Conservation (phyloP, 2,888 invertebrate genomes). For the Cistogaster globosa region DNA sequence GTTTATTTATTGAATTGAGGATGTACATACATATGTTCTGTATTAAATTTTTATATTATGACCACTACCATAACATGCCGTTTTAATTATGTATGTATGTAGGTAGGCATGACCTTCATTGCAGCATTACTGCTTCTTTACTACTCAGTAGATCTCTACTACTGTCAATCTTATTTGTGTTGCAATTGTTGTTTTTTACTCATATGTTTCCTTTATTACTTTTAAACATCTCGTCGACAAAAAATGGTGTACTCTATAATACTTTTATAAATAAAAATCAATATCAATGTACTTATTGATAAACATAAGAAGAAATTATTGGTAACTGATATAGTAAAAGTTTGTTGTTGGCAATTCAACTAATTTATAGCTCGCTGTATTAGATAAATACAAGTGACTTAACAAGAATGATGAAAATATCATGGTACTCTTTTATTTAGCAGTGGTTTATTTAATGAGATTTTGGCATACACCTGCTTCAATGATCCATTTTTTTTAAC, state of each 20-base stretch:
- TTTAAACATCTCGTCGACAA: background rate
- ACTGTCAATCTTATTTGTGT: background rate
- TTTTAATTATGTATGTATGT: conserved; percentile 10
- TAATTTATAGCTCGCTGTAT: too few relatives aligned
- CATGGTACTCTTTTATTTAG: too few relatives aligned
- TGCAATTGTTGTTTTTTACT: background rate
- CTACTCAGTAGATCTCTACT: background rate
- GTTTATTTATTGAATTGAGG: conserved; percentile 33
- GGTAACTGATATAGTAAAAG: too few relatives aligned
- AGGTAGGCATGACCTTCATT: conserved; percentile 78
- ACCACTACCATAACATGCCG: conserved; percentile 62
- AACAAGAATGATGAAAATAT: too few relatives aligned
- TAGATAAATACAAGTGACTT: too few relatives aligned
- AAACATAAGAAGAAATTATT: too few relatives aligned
- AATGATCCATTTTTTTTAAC: too few relatives aligned
- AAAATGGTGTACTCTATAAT: background rate
- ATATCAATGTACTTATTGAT: background rate
- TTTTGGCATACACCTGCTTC: too few relatives aligned
- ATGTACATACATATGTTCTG: background rate
- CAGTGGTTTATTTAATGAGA: too few relatives aligned
- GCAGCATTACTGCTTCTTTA: conserved; percentile 70
- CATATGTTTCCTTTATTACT: background rate
- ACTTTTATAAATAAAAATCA: background rate
- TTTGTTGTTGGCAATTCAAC: too few relatives aligned
- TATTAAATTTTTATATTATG: conserved; percentile 55